phyloP scores from a whole-genome alignment of 2,888 invertebrate genomes.

The Phasia obesa region DNA sequence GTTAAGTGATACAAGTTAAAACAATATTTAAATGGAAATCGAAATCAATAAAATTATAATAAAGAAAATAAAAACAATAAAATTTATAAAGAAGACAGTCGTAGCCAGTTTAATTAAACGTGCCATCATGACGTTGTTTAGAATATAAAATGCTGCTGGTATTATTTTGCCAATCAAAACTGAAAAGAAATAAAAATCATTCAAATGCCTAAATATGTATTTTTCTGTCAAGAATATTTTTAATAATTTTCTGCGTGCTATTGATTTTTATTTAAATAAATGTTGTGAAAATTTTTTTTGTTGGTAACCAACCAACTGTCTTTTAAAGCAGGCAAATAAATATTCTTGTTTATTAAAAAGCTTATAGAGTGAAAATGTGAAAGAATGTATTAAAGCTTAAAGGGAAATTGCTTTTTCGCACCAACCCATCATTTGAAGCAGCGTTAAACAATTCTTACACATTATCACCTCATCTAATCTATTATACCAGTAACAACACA shows the following conservation, averaged over 20 bases:
- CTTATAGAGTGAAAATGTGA: background rate
- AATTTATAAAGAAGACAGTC: too few relatives aligned
- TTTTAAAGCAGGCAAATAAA: background rate
- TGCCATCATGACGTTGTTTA: too few relatives aligned
- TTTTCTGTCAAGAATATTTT: background rate
- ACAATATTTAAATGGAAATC: too few relatives aligned
- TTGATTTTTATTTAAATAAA: conserved; percentile 44
- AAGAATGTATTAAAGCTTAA: conserved; percentile 13
- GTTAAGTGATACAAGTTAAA: too few relatives aligned
- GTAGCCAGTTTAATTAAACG: background rate
- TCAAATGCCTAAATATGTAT: conserved; percentile 4
- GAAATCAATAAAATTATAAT: too few relatives aligned
- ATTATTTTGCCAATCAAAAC: background rate
- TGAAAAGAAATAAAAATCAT: conserved; percentile 1
- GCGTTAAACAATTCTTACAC: background rate
- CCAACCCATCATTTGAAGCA: background rate
- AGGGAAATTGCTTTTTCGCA: conserved; percentile 18
- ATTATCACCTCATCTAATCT: conserved; percentile 24
- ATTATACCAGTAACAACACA: background rate
- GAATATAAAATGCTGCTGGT: background rate
- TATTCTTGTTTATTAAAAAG: background rate
- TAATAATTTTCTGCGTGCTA: conserved; percentile 10
- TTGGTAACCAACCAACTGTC: background rate
- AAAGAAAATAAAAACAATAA: too few relatives aligned
- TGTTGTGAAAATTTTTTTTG: conserved; percentile 48